Conservation (phyloP, 2,113 vertebrate genomes). For the Zosterops lateralis region DNA sequence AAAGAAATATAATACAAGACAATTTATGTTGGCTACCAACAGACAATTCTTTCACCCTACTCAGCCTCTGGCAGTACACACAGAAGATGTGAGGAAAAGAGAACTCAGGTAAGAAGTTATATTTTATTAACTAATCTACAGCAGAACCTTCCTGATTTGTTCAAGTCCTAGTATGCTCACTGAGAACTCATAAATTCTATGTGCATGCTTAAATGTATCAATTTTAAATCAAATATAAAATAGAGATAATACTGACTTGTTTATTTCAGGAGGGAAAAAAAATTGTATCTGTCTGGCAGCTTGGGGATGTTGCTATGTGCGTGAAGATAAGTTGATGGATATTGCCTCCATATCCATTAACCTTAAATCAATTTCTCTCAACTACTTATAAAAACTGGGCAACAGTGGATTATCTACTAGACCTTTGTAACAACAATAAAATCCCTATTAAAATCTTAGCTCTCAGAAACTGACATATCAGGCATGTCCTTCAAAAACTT, state of each 20-base stretch:
- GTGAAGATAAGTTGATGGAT: background rate
- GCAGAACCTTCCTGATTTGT: background rate
- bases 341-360: background rate
- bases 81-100: background rate
- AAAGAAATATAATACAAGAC: background rate
- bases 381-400: background rate
- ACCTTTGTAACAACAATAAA: background rate
- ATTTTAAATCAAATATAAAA: background rate
- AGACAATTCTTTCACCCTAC: background rate
- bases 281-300: background rate
- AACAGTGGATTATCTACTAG: background rate
- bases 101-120: background rate
- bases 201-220: background rate
- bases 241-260: background rate
- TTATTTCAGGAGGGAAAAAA: background rate
- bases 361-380: background rate
- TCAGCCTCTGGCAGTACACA: background rate
- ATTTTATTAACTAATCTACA: background rate
- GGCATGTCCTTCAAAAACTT: background rate
- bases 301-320: background rate
- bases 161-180: background rate
- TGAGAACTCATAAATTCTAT: background rate
- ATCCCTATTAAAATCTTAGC: background rate
- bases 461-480: background rate
- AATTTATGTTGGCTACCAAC: background rate